A percentile compares a stretch with the other conserved stretches of the same genome.
Evolutionary conservation across 2,888 invertebrate species (phyloP).

Genomic region (Noctua comes): DNA sequence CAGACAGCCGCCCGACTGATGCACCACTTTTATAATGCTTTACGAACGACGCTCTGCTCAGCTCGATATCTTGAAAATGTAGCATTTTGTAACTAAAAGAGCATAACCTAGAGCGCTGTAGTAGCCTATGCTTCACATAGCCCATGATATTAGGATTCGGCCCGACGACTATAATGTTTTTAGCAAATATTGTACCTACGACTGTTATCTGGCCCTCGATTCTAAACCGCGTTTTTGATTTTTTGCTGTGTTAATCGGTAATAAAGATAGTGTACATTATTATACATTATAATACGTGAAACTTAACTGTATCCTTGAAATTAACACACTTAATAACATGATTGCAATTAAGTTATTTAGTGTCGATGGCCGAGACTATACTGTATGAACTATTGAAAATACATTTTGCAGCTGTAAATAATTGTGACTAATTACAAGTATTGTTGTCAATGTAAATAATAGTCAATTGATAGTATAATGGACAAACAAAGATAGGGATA

Average conservation of each 20-base stretch:
- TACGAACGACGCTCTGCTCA: conserved; percentile 18
- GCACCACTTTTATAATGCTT: conserved; percentile 11
- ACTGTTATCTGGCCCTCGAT: conserved; percentile 20
- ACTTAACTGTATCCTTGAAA: conserved; percentile 24
- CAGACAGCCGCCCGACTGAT: conserved; percentile 25
- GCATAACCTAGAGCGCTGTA: conserved; percentile 25
- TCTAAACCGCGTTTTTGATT: conserved; percentile 15
- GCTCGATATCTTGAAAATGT: conserved; percentile 21
- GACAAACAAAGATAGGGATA: conserved; percentile 80
- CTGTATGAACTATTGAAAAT: conserved; percentile 57
- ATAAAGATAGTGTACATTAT: background rate
- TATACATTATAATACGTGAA: background rate
- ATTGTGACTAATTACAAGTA: conserved; percentile 71
- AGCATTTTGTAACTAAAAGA: conserved; percentile 15
- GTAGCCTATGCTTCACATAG: conserved; percentile 37
- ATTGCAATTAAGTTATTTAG: conserved; percentile 21
- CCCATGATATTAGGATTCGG: conserved; percentile 10
- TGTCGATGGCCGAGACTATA: conserved; percentile 1
- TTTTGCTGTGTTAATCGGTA: background rate
- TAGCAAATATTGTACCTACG: conserved; percentile 6
- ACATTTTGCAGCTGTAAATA: conserved; percentile 73
- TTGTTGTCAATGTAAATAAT: conserved; percentile 82
- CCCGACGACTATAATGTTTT: conserved; percentile 12
- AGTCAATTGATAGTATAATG: conserved; percentile 83
- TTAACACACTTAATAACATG: conserved; percentile 29